Base-by-base conservation (phyloP, 2,888 invertebrate species). In the Rhamphomyia laevipes region DNA sequence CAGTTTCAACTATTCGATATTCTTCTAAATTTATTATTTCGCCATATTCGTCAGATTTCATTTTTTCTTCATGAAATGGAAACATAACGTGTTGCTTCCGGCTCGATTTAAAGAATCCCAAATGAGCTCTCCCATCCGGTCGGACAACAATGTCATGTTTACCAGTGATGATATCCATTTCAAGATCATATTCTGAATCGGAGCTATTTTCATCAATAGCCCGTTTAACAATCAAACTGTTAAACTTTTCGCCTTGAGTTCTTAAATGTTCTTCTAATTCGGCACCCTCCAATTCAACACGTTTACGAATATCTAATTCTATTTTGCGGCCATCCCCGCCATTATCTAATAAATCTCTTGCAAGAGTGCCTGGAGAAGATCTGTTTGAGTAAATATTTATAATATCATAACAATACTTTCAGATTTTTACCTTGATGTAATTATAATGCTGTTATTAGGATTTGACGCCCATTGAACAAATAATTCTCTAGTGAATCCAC, bases 51-150 rank as follows among this genome's bases (percentile, higher is more conserved):
- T 97, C 97, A 62, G 81, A 80, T 65, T 91, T 82, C 27, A 93
- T 77, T 64, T 92, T 84, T 52, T 95, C 94, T 66, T 97, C 96
- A 43, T 84, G 81, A 64, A 84, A 88, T 2, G 96, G 97, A 72
- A 89, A 99, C 90, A 97, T 96, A 0, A 95, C 95, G 68, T 93
- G 89, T 60, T 92, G 88, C 49, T 93, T 87, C 72, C 93, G 89
- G 48, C 82, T 85, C 3, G 82, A 85, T 66, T 91, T 91, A 65
- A 90, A 91, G 63, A 90, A 90, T 48, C 90, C 87, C 57, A 75
- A 78, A 58, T 80, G 80, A 64, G 69, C 78, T 57, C 71, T 79
- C 43, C 77, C 80, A 73, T 82, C 83, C 51, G 81, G 80, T 23
- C 87, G 80, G n/a, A 87, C 88, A 37, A 85, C 85, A 59, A 89